These are phyloP conservation scores for Zoanthus solanderi DNA, from an alignment of 92 coral and sea anemone species.

Conservation along the genomic window DNA sequence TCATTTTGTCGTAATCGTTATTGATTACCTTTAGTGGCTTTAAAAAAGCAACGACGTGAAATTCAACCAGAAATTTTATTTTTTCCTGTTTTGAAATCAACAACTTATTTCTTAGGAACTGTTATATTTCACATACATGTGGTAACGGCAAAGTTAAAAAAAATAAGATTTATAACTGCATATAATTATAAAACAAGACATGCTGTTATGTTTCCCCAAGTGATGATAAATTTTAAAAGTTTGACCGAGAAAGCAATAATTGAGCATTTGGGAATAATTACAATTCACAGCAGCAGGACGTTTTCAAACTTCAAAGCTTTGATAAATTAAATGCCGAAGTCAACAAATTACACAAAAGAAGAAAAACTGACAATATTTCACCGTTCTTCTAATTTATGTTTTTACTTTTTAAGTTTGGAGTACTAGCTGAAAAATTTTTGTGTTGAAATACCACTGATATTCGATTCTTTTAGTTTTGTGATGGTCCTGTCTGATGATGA, in stretches of 20 bases:
- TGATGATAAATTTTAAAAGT: neutral
- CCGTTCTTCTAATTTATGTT: neutral
- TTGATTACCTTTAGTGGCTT: too few species aligned
- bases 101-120: too few species aligned
- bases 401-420: neutral
- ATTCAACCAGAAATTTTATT: too few species aligned
- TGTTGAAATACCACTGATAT: slow-evolving; percentile 6
- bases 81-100: too few species aligned
- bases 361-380: neutral
- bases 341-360: neutral
- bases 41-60: too few species aligned
- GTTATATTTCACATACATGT: too few species aligned
- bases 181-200: neutral
- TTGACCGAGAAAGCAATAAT: neutral
- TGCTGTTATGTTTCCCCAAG: neutral
- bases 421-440: neutral
- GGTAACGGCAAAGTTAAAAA: too few species aligned
- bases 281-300: slow-evolving; percentile 1
- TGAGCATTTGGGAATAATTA: slow-evolving; percentile 5
- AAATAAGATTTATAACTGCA: too few species aligned
- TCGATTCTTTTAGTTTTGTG: neutral
- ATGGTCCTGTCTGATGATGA: slow-evolving; percentile 29
- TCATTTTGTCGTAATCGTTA: too few species aligned
- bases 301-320: neutral
- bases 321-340: neutral